Evolutionary conservation across 2,113 vertebrate genomes (phyloP).

Genomic region (Bos indicus): DNA sequence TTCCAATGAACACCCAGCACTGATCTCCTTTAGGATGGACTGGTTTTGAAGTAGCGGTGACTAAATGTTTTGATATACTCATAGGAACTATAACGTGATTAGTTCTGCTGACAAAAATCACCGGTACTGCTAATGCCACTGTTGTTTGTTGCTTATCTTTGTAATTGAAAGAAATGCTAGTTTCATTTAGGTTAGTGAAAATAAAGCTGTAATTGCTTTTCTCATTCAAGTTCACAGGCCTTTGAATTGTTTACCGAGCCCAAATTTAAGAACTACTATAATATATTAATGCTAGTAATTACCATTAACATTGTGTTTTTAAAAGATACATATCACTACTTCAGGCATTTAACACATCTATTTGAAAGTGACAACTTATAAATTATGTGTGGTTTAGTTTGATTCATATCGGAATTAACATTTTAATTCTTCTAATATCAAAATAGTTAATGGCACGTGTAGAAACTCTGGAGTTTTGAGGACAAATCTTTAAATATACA

Average conservation of each 20-base stretch:
- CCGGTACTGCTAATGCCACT: neutral
- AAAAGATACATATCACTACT: neutral
- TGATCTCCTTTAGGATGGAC: too few species aligned
- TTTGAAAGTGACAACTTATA: neutral
- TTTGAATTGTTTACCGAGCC: neutral
- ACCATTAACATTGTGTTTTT: neutral
- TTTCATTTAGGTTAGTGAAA: slow-evolving; percentile 16
- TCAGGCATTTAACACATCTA: neutral
- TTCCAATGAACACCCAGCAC: too few species aligned
- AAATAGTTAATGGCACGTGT: neutral
- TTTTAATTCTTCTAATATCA: neutral
- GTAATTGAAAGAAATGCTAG: slow-evolving; percentile 1
- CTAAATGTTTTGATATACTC: neutral
- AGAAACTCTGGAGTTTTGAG: neutral
- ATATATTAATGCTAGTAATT: neutral
- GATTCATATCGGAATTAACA: neutral
- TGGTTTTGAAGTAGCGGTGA: neutral
- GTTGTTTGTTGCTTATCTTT: neutral
- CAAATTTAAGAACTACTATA: neutral
- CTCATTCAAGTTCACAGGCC: neutral
- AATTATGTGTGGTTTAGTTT: neutral
- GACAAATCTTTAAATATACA: neutral
- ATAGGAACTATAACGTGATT: neutral
- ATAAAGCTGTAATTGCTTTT: neutral
- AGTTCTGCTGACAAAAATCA: neutral